phyloP scores from a whole-genome alignment of 2,888 invertebrate species.

The Andrena fulva region DNA sequence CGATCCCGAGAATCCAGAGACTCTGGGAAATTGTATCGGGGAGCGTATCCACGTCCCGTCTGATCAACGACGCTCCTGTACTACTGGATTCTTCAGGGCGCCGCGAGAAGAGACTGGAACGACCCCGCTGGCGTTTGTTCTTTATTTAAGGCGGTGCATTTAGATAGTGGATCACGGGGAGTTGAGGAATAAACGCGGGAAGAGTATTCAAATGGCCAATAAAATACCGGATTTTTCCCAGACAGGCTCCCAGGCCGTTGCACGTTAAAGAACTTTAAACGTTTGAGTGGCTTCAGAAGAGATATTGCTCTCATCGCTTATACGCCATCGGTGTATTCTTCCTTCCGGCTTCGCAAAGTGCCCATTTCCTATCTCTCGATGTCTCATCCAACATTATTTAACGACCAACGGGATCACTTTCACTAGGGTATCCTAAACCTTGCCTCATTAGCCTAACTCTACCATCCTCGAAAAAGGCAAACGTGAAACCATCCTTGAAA shows the following conservation, averaged over 20 bases:
- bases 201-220: slow-evolving; percentile 25
- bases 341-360: background rate
- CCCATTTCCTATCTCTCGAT: background rate
- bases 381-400: background rate
- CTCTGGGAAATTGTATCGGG: background rate
- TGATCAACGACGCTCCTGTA: background rate
- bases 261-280: slow-evolving; percentile 18
- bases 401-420: too few relatives aligned
- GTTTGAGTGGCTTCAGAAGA: slow-evolving; percentile 9
- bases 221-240: background rate
- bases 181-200: slow-evolving; percentile 12
- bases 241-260: background rate
- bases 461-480: too few relatives aligned
- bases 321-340: background rate
- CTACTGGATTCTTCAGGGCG: slow-evolving; percentile 17
- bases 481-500: too few relatives aligned
- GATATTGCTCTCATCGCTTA: slow-evolving; percentile 22
- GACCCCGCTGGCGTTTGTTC: background rate
- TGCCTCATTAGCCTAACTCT: too few relatives aligned
- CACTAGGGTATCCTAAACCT: too few relatives aligned
- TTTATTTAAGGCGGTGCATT: slow-evolving; percentile 21
- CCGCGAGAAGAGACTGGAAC: background rate
- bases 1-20: background rate
- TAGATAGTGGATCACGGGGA: background rate
- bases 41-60: background rate